Conservation (phyloP, 2,888 invertebrate genomes). For the Odontocerum albicorne region DNA sequence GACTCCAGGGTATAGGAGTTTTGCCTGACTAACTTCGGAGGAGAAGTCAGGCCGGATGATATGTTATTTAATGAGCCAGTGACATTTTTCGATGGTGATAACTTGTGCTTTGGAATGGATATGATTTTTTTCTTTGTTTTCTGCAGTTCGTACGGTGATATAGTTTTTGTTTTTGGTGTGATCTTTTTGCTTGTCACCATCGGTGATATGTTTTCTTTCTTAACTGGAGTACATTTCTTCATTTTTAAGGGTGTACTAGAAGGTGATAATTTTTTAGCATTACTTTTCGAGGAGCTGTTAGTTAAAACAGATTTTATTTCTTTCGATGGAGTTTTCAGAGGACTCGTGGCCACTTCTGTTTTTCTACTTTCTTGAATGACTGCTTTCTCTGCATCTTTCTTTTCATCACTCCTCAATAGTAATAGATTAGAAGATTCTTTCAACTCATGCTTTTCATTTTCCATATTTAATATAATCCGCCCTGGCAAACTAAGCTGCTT, state of each 20-base stretch:
- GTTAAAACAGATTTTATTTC: constrained; percentile 11
- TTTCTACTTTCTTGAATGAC: constrained; percentile 39
- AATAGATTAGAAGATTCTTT: neutral
- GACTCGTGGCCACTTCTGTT: no score
- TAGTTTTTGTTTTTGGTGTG: constrained; percentile 4
- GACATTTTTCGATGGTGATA: constrained; percentile 35
- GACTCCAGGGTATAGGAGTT: constrained; percentile 77
- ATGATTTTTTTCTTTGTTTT: constrained; percentile 19
- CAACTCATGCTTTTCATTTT: neutral
- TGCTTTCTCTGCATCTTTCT: constrained; percentile 37
- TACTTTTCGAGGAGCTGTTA: constrained; percentile 12
- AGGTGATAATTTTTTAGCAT: constrained; percentile 4
- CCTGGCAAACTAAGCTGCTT: no score
- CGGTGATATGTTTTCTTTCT: constrained; percentile 22
- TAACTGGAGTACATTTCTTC: constrained; percentile 18
- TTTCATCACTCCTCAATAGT: constrained; percentile 14
- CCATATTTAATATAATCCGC: no score
- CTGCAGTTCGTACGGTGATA: constrained; percentile 15
- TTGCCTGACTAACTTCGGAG: constrained; percentile 62
- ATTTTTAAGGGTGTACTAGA: constrained; percentile 16
- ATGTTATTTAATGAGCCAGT: constrained; percentile 54
- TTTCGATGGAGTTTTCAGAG: constrained; percentile 8
- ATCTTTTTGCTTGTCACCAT: constrained; percentile 6
- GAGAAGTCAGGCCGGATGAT: constrained; percentile 44
- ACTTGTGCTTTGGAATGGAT: constrained; percentile 13